Percentiles rank a stretch among this genome's conserved stretches.
Conservation (phyloP, 2,888 invertebrate genomes). For the Pollenia griseotomentosa region DNA sequence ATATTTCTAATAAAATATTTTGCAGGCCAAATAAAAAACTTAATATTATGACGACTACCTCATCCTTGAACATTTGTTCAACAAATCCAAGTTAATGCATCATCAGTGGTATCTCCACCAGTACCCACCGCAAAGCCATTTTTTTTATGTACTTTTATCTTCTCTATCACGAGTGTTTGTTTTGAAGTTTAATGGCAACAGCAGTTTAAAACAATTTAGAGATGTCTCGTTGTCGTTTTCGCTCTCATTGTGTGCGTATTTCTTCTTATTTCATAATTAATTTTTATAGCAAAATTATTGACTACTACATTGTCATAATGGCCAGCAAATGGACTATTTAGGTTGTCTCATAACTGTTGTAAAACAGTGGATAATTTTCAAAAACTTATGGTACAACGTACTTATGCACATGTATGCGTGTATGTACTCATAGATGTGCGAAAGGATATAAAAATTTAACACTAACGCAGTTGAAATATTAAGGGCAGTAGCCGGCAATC, state of each 20-base stretch:
- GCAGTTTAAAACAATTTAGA: conserved; percentile 52
- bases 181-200: background rate
- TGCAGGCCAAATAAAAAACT: conserved; percentile 16
- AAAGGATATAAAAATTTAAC: conserved; percentile 21
- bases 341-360: conserved; percentile 66
- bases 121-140: background rate
- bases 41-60: conserved; percentile 35
- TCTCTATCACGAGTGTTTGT: background rate
- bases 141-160: background rate
- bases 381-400: background rate
- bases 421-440: too few species aligned
- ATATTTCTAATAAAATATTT: conserved; percentile 32
- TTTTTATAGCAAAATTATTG: conserved; percentile 71
- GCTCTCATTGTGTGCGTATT: conserved; percentile 14
- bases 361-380: conserved; percentile 55
- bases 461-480: background rate
- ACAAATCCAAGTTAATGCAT: conserved; percentile 17
- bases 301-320: conserved; percentile 69
- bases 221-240: conserved; percentile 9
- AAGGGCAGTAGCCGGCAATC: too few species aligned
- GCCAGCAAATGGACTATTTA: conserved; percentile 69
- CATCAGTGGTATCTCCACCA: too few species aligned
- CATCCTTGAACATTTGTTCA: conserved; percentile 18
- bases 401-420: background rate
- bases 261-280: conserved; percentile 69